Base-by-base conservation (phyloP, 1,140 invertebrate species). In the Bombus fervidus region DNA sequence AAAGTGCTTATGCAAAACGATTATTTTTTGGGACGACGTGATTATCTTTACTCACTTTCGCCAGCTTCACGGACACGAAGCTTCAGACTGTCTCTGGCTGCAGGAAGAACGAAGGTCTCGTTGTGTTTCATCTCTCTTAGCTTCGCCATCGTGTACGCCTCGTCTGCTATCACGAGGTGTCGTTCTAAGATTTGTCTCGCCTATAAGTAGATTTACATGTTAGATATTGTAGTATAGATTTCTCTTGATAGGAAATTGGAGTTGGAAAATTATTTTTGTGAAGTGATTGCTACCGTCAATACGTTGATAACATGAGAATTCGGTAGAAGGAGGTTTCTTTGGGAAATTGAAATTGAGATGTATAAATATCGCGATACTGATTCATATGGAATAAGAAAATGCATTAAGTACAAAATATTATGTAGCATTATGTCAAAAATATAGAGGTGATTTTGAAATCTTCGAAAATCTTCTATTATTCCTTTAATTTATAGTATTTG, bases 171-270 rank as follows among this genome's bases (percentile, higher is more conserved):
- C 15, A 98, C 97, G 68, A 98, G 95, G 93, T 98, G 98, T 69
- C 97, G 96, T 94, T 98, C 97, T 90, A 98, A 93, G 89, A 98
- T 97, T 94, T 97, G 97, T 84, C 96, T 97, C 0, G 97, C 97
- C 97, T 98, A 91, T 25, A 95, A 95, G 82, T 41, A 79, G 76
- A 90, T 66, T 47, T 8, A 18, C 3, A 25, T 1, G 10, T 64
- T 39, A 31, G 37, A 66, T 31, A 31, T 41, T 28, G 3, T 37
- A 34, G 12, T 3, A 8, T 8, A 22, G 18, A 18, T 68, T 25
- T 9, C 22, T 25, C 3, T 34, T 3, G 22, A 12, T 25, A 15
- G 13, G 6, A 66, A 66, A 31, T 34, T 66, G 15, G 0, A n/a
- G 2, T 25, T 3, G 18, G 34, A 37, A 0, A 4, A 37, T 22